Base-by-base conservation (phyloP, 2,797 vertebrate genomes). In the Squalus acanthias region DNA sequence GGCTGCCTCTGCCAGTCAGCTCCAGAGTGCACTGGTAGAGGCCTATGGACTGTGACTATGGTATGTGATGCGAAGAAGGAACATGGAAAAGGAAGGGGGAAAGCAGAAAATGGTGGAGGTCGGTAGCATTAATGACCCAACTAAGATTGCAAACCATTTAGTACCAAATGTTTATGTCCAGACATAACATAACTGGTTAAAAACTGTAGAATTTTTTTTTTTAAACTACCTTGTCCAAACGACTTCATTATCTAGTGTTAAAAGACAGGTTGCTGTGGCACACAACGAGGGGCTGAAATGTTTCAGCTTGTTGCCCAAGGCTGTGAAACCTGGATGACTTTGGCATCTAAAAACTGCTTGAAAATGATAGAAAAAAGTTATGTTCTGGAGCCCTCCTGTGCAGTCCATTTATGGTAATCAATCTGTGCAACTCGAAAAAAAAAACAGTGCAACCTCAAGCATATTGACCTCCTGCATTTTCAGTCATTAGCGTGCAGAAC, bases 401-500 rank as follows among this genome's bases (percentile, higher is more conserved):
- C 67, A 95, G 93, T 24, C 67, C 93, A 95, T 95, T 95, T 95
- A 50, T 50, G 46, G 39, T 46, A 95, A 63, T n/a, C 57, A 63
- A 26, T 10, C 88, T 8, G 29, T 33, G 93, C 10, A 95, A 63
- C 8, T 92, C 67, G 39, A 26, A 10, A 10, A 69, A 46, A 33
- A 26, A 70, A 33, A 22, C 46, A 95, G 24, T 26, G 39, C 9
- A n/a, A 67, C 39, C 67, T 70, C 65, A 13, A 70, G 39, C 12
- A 72, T 46, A 24, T 53, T 95, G 10, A 50, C 93, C 65, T 60
- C 33, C 57, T 95, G n/a, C 39, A 46, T 46, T 94, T 94, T 69
- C 92, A 24, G 10, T 72, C n/a, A 70, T 72, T 22, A 72, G 20
- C 7, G 3, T 69, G n/a, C 69, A 69, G 10, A 69, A 50, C 67